phyloP scores from a whole-genome alignment of 2,888 invertebrate species.

The Beris chalybata region DNA sequence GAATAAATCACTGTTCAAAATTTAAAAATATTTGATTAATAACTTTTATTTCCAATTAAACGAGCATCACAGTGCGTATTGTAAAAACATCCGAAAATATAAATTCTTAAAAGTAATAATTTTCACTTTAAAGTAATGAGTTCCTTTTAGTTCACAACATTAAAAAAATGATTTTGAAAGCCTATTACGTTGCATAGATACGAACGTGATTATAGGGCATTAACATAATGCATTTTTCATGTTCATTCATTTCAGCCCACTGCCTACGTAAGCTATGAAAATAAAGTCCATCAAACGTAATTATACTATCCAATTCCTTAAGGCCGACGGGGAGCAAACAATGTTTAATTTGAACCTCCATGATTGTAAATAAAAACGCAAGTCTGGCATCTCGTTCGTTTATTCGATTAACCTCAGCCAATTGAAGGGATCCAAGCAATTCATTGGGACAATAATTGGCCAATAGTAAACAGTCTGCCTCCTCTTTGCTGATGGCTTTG shows the following conservation, averaged over 20 bases:
- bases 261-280: constrained; percentile 28
- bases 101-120: too few species aligned
- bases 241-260: not conserved
- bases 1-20: too few species aligned
- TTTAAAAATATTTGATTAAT: not conserved
- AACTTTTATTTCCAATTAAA: not conserved
- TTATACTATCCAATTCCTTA: not conserved
- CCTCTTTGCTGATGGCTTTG: constrained; percentile 25
- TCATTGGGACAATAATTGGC: constrained; percentile 11
- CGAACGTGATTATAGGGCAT: too few species aligned
- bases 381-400: constrained; percentile 28
- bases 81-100: not conserved
- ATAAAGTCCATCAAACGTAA: constrained; percentile 14
- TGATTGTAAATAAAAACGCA: constrained; percentile 29
- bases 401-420: constrained; percentile 11
- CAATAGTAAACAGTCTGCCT: constrained; percentile 35
- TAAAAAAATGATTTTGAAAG: not conserved
- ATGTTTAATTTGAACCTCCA: not conserved
- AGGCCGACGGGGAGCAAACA: constrained; percentile 16
- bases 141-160: too few species aligned
- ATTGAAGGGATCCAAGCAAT: not conserved
- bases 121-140: too few species aligned
- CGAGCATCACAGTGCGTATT: not conserved
- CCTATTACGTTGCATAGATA: too few species aligned
- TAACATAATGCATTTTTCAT: too few species aligned